A percentile compares a stretch with the other conserved stretches of the same genome.
These are phyloP conservation scores for Brachyalestes nurse DNA, from an alignment of 2,797 vertebrate genomes.

Conservation along the genomic window DNA sequence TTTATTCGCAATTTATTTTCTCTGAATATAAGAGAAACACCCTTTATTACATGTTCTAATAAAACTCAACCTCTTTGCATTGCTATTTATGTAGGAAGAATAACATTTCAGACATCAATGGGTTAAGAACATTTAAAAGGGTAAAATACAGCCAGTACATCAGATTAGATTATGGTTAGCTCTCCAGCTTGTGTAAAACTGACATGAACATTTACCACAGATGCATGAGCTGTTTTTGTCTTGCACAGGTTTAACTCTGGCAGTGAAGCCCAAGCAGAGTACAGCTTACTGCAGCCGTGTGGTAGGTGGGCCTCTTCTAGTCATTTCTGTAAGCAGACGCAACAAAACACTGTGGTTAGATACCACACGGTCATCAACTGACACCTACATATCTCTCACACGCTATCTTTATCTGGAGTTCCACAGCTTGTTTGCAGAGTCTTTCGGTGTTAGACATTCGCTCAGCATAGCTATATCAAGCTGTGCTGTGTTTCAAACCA, in stretches of 20 bases:
- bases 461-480: neutral
- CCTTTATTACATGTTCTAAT: no score
- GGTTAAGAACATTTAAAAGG: neutral
- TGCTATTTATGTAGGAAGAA: neutral
- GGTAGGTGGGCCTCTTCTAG: neutral
- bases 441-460: no score
- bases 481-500: neutral
- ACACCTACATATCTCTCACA: neutral
- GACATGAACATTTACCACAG: neutral
- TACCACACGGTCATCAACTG: conserved; percentile 10
- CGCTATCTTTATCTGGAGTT: no score
- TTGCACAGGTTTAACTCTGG: neutral
- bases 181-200: neutral
- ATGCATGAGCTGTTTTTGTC: neutral
- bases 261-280: neutral
- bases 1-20: no score
- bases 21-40: no score
- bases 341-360: neutral
- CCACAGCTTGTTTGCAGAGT: no score
- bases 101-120: neutral
- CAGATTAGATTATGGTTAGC: neutral
- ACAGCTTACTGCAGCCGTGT: neutral
- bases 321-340: neutral
- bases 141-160: neutral
- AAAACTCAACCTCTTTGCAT: neutral